These are phyloP conservation scores for Mactra quadrangularis DNA, from an alignment of 1,140 invertebrate species.

Conservation along the genomic window DNA sequence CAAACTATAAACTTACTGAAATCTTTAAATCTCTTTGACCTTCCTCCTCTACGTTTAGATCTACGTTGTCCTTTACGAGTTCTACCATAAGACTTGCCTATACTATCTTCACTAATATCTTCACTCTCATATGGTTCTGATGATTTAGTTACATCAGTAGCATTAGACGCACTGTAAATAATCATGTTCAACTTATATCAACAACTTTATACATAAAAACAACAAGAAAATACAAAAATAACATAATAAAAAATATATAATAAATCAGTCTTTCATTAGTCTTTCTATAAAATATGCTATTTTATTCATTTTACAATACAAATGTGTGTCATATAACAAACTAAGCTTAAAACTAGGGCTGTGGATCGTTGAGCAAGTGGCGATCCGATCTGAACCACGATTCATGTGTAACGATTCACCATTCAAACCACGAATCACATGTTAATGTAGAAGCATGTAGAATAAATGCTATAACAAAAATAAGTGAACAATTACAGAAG, in stretches of 20 bases:
- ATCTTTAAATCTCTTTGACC: constrained; percentile 61
- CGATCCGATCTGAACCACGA: too few species aligned
- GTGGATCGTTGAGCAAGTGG: too few species aligned
- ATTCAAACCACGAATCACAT: too few species aligned
- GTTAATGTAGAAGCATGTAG: too few species aligned
- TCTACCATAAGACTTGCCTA: constrained; percentile 64
- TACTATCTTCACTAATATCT: constrained; percentile 63
- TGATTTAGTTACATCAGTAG: constrained; percentile 40
- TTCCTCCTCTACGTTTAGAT: constrained; percentile 54
- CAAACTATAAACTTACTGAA: constrained; percentile 79
- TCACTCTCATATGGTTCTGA: constrained; percentile 68
- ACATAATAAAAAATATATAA: not conserved
- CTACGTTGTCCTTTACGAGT: constrained; percentile 59
- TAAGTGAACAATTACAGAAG: too few species aligned
- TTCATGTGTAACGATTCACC: too few species aligned
- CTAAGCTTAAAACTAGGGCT: too few species aligned
- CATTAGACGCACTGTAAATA: constrained; percentile 22
- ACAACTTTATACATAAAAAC: not conserved
- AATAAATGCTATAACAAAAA: too few species aligned
- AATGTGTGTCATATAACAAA: too few species aligned
- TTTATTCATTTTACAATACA: too few species aligned
- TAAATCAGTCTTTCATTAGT: not conserved
- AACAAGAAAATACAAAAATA: too few species aligned
- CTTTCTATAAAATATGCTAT: not conserved
- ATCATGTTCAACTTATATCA: too few species aligned